Percentiles rank a stretch among this genome's conserved stretches.
These are phyloP conservation scores for Dione vanillae DNA, from an alignment of 2,888 invertebrate species.

Conservation along the genomic window DNA sequence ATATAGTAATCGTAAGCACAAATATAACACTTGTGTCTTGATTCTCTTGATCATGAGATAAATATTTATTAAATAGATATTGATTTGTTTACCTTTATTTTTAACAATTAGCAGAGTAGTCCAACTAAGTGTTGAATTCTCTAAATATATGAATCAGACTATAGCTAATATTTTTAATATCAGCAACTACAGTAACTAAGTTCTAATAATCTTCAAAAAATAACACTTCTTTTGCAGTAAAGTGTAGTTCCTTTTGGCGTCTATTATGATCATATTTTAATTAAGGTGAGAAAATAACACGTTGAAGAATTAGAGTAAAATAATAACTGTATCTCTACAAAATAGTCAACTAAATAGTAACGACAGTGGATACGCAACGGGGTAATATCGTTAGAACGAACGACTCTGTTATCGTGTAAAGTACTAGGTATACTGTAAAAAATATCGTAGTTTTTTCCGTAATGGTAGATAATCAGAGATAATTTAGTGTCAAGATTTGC, in stretches of 20 bases:
- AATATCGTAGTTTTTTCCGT: no score
- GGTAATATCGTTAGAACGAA: conserved; percentile 30
- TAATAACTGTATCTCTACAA: conserved; percentile 27
- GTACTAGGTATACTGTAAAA: background rate
- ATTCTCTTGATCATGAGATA: background rate
- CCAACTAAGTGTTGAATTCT: no score
- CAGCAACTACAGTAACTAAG: background rate
- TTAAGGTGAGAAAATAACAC: conserved; percentile 14
- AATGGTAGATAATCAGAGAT: no score
- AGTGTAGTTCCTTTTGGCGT: background rate
- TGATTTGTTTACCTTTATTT: no score
- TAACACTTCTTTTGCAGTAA: background rate
- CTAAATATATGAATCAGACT: no score
- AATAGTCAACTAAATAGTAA: conserved; percentile 27
- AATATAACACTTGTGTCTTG: background rate
- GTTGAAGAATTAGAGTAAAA: conserved; percentile 18
- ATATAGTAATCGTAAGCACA: background rate
- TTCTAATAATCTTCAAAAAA: background rate
- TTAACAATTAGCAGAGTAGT: no score
- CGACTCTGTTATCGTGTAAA: conserved; percentile 17
- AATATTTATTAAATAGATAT: background rate
- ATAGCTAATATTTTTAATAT: background rate
- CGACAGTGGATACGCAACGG: conserved; percentile 31
- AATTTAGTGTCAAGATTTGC: no score
- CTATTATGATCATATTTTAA: conserved; percentile 2